phyloP scores from a whole-genome alignment of 2,113 vertebrate genomes.

The Nansenia antarctica region DNA sequence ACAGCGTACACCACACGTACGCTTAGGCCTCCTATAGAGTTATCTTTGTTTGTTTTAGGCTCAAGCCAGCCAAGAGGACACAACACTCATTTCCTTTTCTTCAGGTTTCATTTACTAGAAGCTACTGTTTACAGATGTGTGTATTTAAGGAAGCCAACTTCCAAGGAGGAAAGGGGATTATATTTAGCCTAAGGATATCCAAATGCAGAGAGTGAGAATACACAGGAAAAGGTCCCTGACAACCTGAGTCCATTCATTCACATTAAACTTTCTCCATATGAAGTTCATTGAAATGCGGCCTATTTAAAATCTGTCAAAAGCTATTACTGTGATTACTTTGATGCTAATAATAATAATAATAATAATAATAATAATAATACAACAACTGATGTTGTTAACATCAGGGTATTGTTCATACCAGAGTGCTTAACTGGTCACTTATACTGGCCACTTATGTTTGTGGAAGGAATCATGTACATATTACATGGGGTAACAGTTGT shows the following conservation, averaged over 20 bases:
- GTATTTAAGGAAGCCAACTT: constrained; percentile 60
- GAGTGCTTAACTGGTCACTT: not conserved
- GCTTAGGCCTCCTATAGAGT: not conserved
- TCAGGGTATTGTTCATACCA: not conserved
- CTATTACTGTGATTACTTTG: too few relatives aligned
- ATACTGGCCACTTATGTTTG: not conserved
- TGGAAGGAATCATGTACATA: constrained; percentile 33
- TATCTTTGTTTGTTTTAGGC: not conserved
- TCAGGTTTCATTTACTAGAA: not conserved
- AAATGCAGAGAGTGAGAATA: constrained; percentile 46
- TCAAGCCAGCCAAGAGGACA: not conserved
- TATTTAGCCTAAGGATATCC: constrained; percentile 68
- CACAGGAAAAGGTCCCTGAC: constrained; percentile 55
- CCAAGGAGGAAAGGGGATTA: constrained; percentile 57
- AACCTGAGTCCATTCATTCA: not conserved
- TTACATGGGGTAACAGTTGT: constrained; percentile 3
- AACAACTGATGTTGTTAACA: not conserved
- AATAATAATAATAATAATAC: too few relatives aligned
- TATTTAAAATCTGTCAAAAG: not conserved
- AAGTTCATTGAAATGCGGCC: not conserved
- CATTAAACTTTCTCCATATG: not conserved
- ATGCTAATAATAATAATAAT: too few relatives aligned
- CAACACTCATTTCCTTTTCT: constrained; percentile 24
- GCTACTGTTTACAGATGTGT: constrained; percentile 57
- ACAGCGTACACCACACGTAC: too few relatives aligned